A percentile compares a stretch with the other conserved stretches of the same genome.
phyloP scores from a whole-genome alignment of 53 echinoderm and acorn worm genomes.

The Arbacia lixula region DNA sequence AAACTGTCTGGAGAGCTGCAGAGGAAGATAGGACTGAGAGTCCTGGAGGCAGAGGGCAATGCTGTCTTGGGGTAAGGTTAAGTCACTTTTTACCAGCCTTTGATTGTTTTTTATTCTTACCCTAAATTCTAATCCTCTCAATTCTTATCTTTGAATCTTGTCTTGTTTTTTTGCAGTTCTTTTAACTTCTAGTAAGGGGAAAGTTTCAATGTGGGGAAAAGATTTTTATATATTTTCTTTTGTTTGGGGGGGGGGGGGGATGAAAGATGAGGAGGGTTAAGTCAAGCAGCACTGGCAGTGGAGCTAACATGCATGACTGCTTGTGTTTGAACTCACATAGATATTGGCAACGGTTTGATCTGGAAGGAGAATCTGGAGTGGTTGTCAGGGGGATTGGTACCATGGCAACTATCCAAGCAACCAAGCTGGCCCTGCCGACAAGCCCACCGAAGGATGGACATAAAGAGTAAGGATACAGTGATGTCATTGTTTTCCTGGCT shows the following conservation, averaged over 20 bases:
- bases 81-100: too few species aligned
- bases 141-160: too few species aligned
- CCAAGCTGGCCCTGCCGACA: slow-evolving; percentile 55
- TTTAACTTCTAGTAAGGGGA: too few species aligned
- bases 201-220: background rate
- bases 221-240: background rate
- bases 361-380: slow-evolving; percentile 98
- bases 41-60: slow-evolving; percentile 93
- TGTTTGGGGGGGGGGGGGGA: too few species aligned
- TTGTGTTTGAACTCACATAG: too few species aligned
- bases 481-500: too few species aligned
- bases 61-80: slow-evolving; percentile 90
- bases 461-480: slow-evolving; percentile 60
- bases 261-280: too few species aligned
- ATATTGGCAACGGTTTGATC: slow-evolving; percentile 96
- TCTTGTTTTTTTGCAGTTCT: too few species aligned
- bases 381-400: slow-evolving; percentile 98
- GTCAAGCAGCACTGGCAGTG: too few species aligned
- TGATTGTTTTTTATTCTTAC: background rate
- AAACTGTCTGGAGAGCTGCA: slow-evolving; percentile 96
- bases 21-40: slow-evolving; percentile 96
- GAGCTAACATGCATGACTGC: too few species aligned
- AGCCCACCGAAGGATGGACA: slow-evolving; percentile 86
- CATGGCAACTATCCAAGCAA: slow-evolving; percentile 77
- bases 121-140: background rate